These are phyloP conservation scores for Dermatemys mawii DNA, from an alignment of 2,113 vertebrate species.

Conservation along the genomic window DNA sequence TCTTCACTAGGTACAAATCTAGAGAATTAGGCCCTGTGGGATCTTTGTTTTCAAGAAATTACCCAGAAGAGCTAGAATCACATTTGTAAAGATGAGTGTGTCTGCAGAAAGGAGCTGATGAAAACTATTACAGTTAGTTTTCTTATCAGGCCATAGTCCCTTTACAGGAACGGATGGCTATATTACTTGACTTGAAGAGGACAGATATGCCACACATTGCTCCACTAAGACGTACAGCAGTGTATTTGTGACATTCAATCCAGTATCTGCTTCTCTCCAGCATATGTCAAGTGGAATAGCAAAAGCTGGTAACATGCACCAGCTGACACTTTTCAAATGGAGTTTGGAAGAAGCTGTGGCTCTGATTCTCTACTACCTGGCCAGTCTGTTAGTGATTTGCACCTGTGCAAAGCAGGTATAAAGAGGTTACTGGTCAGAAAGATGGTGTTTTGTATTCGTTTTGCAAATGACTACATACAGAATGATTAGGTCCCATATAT, in stretches of 20 bases:
- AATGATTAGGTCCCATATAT: neutral
- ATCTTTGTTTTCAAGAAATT: neutral
- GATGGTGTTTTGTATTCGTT: neutral
- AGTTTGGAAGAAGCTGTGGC: neutral
- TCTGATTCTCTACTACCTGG: neutral
- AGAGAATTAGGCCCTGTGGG: neutral
- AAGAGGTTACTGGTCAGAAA: neutral
- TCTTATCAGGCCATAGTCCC: neutral
- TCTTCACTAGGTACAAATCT: neutral
- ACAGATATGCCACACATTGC: neutral
- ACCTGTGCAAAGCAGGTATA: neutral
- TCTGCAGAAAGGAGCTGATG: neutral
- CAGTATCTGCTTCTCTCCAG: neutral
- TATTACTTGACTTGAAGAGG: neutral
- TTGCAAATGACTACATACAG: neutral
- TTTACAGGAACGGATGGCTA: neutral
- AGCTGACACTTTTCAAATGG: neutral
- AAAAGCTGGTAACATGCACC: neutral
- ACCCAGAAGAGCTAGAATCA: conserved; percentile 14
- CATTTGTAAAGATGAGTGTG: neutral
- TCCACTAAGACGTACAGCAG: neutral
- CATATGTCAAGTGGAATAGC: neutral
- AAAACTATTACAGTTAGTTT: neutral
- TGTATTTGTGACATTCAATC: neutral
- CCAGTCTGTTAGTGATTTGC: neutral